These are phyloP conservation scores for Tridacna crocea DNA, from an alignment of 2,888 invertebrate species.

Conservation along the genomic window DNA sequence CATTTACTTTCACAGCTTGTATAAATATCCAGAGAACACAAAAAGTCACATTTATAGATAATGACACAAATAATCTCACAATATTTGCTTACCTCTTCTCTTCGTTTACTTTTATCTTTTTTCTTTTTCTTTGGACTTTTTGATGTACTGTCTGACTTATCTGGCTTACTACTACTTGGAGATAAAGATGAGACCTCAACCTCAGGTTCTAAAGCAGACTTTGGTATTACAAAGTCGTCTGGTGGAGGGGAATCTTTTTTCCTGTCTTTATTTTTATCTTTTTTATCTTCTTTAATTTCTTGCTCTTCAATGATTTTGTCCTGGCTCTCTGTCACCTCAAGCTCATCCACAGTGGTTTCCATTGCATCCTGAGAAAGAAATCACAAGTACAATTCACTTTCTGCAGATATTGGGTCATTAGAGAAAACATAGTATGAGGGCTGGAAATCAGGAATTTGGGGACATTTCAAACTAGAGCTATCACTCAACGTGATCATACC, in stretches of 20 bases:
- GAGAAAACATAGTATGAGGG: too few relatives aligned
- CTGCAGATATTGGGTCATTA: too few relatives aligned
- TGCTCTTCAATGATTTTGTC: constrained; percentile 46
- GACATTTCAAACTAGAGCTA: too few relatives aligned
- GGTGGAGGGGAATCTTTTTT: constrained; percentile 49
- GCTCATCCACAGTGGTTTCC: constrained; percentile 49
- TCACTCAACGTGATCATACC: too few relatives aligned
- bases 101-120: constrained; percentile 58
- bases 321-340: constrained; percentile 43
- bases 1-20: too few relatives aligned
- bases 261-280: constrained; percentile 28
- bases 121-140: constrained; percentile 67
- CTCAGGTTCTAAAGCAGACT: constrained; percentile 43
- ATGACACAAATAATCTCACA: too few relatives aligned
- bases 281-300: constrained; percentile 4
- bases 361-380: constrained; percentile 50
- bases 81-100: constrained; percentile 37
- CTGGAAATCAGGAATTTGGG: too few relatives aligned
- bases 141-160: constrained; percentile 45
- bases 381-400: too few relatives aligned
- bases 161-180: constrained; percentile 24
- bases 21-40: too few relatives aligned
- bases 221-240: constrained; percentile 50
- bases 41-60: too few relatives aligned
- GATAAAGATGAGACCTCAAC: constrained; percentile 26